These are phyloP conservation scores for Keiferia lycopersicella DNA, from an alignment of 2,888 invertebrate species.

Conservation along the genomic window DNA sequence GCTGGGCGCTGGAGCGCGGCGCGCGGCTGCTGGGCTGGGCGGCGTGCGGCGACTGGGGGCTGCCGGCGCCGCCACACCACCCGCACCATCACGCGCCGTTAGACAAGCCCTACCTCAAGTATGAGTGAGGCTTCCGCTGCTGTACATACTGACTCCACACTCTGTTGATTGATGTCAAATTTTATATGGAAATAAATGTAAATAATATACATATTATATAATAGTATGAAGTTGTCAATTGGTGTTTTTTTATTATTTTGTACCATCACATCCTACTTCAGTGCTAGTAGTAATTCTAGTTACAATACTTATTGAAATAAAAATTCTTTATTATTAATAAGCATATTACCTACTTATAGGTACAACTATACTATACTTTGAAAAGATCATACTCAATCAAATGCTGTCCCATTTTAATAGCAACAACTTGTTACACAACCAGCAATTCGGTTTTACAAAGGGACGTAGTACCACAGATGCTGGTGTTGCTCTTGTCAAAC, in stretches of 20 bases:
- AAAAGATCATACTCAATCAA: no score
- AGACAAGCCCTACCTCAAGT: constrained; percentile 73
- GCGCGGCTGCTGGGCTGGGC: constrained; percentile 43
- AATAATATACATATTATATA: constrained; percentile 61
- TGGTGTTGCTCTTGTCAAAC: no score
- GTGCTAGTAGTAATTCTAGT: background rate
- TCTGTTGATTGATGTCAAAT: constrained; percentile 50
- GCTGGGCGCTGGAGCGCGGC: constrained; percentile 25
- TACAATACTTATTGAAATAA: background rate
- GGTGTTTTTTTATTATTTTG: constrained; percentile 6
- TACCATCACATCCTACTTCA: background rate
- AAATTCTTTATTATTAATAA: no score
- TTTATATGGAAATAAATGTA: constrained; percentile 44
- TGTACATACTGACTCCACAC: constrained; percentile 25
- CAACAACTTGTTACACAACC: no score
- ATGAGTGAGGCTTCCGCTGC: constrained; percentile 56
- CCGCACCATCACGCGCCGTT: constrained; percentile 45
- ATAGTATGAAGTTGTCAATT: constrained; percentile 49
- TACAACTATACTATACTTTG: no score
- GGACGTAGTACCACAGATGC: no score
- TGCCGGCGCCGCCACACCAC: constrained; percentile 36
- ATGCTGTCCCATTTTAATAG: no score
- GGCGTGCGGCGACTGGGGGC: constrained; percentile 49
- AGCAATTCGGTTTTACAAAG: no score
- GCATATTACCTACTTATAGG: no score